Evolutionary conservation across 2,113 vertebrate species (phyloP).

Genomic region (Erythrocebus patas): DNA sequence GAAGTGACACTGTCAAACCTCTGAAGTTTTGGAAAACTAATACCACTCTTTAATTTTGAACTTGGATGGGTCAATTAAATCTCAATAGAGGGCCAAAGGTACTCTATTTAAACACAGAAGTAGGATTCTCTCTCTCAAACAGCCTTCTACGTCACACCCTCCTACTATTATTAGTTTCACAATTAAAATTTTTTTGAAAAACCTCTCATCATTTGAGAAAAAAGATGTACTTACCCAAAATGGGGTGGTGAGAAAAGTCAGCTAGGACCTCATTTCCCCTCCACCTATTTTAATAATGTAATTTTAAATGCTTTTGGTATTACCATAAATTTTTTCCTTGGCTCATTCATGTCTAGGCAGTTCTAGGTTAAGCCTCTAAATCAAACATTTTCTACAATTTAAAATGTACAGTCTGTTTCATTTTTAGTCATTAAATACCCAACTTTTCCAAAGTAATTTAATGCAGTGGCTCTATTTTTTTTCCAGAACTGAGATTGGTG

Average conservation of each 20-base stretch:
- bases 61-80: not conserved
- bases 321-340: not conserved
- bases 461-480: not conserved
- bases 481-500: not conserved
- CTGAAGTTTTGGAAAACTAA: conserved; percentile 33
- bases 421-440: conserved; percentile 16
- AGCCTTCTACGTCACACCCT: too few relatives aligned
- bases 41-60: not conserved
- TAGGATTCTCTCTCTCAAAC: not conserved
- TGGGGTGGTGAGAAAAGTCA: conserved; percentile 34
- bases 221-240: not conserved
- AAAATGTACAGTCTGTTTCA: not conserved
- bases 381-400: not conserved
- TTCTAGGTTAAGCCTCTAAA: not conserved
- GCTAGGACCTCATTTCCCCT: not conserved
- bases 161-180: not conserved
- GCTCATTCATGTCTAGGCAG: not conserved
- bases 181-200: not conserved
- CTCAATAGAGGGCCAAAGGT: not conserved
- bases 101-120: not conserved
- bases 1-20: not conserved
- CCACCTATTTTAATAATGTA: not conserved
- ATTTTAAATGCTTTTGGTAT: not conserved
- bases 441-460: conserved; percentile 17
- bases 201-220: not conserved